A percentile compares a stretch with the other conserved stretches of the same genome.
Evolutionary conservation across 2,888 invertebrate genomes (phyloP).

Genomic region (Zygothrica quintamaculata): DNA sequence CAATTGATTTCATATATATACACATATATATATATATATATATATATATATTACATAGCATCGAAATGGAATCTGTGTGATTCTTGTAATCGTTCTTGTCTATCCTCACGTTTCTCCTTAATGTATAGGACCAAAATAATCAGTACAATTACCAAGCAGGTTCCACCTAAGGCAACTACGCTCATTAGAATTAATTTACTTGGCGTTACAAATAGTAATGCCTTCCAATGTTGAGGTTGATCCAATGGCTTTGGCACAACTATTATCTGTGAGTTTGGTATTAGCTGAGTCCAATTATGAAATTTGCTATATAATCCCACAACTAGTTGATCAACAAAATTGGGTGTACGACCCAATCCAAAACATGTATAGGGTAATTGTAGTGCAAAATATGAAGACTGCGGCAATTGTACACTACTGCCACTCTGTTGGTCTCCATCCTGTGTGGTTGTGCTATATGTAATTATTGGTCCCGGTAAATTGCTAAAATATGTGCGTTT

Average conservation of each 20-base stretch:
- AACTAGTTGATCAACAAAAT: slow-evolving; percentile 95
- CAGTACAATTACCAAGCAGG: slow-evolving; percentile 93
- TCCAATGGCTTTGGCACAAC: slow-evolving; percentile 94
- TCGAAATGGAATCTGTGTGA: slow-evolving; percentile 94
- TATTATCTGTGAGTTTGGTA: slow-evolving; percentile 98
- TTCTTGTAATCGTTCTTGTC: slow-evolving; percentile 91
- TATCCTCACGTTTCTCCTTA: slow-evolving; percentile 94
- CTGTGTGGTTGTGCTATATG: slow-evolving; percentile 94
- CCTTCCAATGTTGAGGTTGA: slow-evolving; percentile 93
- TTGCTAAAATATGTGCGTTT: slow-evolving; percentile 94
- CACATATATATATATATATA: too few species aligned
- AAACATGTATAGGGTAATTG: slow-evolving; percentile 98
- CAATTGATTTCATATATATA: too few species aligned
- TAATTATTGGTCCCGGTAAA: slow-evolving; percentile 94
- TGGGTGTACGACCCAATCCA: slow-evolving; percentile 98
- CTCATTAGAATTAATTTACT: slow-evolving; percentile 96
- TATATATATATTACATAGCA: slow-evolving; percentile 90
- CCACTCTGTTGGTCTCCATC: slow-evolving; percentile 92
- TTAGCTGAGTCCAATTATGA: slow-evolving; percentile 94
- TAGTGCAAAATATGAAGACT: slow-evolving; percentile 96
- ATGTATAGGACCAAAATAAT: slow-evolving; percentile 94
- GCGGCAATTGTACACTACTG: slow-evolving; percentile 94
- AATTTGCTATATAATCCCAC: slow-evolving; percentile 91
- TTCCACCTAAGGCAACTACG: slow-evolving; percentile 93
- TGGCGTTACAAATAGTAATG: slow-evolving; percentile 96